phyloP scores from a whole-genome alignment of 2,888 invertebrate species.

The Heliconius ethilla region DNA sequence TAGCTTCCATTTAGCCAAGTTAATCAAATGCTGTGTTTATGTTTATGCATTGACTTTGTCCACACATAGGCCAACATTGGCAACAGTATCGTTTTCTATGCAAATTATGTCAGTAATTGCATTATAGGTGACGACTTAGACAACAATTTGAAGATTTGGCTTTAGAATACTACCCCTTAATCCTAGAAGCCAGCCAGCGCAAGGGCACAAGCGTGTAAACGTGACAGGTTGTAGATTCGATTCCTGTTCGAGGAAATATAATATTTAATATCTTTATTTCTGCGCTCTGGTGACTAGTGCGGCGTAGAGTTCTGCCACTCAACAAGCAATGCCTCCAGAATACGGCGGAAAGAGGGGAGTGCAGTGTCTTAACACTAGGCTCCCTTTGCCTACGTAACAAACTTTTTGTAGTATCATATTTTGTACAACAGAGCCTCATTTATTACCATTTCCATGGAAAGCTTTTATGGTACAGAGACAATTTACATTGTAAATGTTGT shows the following conservation, averaged over 20 bases:
- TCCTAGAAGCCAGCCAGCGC: too few species aligned
- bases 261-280: too few species aligned
- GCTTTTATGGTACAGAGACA: background rate
- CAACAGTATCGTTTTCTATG: conserved; percentile 24
- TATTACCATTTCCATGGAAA: background rate
- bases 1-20: conserved; percentile 1
- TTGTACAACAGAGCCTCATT: conserved; percentile 4
- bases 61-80: conserved; percentile 16
- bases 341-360: too few species aligned
- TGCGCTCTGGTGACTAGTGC: too few species aligned
- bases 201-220: too few species aligned
- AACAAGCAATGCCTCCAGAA: too few species aligned
- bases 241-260: too few species aligned
- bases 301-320: too few species aligned
- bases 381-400: too few species aligned
- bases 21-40: conserved; percentile 24
- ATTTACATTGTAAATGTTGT: conserved; percentile 9
- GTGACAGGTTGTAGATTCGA: too few species aligned
- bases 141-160: conserved; percentile 6
- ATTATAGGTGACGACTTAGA: conserved; percentile 27
- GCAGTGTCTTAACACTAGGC: too few species aligned
- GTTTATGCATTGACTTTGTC: conserved; percentile 17
- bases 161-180: background rate
- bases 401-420: background rate
- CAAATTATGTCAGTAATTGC: conserved; percentile 32